Percentiles rank a stretch among this genome's conserved stretches.
Evolutionary conservation across 2,113 vertebrate species (phyloP).

Genomic region (Gymnobelideus leadbeateri): DNA sequence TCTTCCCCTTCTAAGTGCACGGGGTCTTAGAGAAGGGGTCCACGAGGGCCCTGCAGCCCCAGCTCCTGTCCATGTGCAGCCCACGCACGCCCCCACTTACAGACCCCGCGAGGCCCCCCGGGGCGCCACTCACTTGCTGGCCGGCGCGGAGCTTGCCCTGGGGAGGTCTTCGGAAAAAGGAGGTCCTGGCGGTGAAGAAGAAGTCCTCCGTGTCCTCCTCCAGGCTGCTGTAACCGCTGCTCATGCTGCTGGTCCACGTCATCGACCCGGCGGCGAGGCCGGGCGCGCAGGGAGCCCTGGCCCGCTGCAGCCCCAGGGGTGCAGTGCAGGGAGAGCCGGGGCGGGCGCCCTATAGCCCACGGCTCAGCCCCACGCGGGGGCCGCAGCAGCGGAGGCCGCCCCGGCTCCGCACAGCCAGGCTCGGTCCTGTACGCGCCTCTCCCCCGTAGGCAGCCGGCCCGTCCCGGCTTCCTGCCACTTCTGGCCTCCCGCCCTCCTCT

Average conservation of each 20-base stretch:
- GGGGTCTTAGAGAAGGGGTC: too few species aligned
- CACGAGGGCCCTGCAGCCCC: not conserved
- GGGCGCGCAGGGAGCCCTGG: slow-evolving; percentile 68
- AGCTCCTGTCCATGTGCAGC: too few species aligned
- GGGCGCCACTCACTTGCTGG: slow-evolving; percentile 85
- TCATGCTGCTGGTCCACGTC: slow-evolving; percentile 96
- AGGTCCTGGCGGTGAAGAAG: slow-evolving; percentile 97
- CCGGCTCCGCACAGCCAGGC: slow-evolving; percentile 43
- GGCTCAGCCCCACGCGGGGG: slow-evolving; percentile 33
- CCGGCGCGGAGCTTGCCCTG: slow-evolving; percentile 86
- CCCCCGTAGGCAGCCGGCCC: not conserved
- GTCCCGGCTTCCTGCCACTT: not conserved
- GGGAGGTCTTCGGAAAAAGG: slow-evolving; percentile 92
- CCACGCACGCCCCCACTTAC: too few species aligned
- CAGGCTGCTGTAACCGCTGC: slow-evolving; percentile 97
- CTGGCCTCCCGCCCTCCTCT: not conserved
- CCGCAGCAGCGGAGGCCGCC: slow-evolving; percentile 52
- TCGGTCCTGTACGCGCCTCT: slow-evolving; percentile 10
- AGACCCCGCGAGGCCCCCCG: not conserved
- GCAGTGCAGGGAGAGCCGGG: slow-evolving; percentile 67
- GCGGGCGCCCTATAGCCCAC: slow-evolving; percentile 53
- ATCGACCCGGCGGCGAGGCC: slow-evolving; percentile 80
- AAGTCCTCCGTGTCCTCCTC: slow-evolving; percentile 96
- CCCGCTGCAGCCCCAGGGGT: slow-evolving; percentile 62
- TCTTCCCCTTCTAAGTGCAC: too few species aligned